Conservation (phyloP, 2,888 invertebrate species). For the Deroplatys truncata region DNA sequence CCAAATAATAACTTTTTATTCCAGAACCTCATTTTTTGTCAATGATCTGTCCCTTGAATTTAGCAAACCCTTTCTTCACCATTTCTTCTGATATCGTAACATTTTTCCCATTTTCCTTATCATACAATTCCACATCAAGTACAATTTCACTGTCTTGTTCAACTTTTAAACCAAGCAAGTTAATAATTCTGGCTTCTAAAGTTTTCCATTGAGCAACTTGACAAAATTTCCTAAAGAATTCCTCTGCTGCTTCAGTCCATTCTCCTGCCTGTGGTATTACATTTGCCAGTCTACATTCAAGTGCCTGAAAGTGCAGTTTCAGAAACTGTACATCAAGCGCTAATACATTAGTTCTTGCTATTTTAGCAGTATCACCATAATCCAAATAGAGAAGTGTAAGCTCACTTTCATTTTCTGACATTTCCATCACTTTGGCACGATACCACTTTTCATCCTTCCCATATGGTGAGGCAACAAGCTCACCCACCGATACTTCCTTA, state of each 20-base stretch:
- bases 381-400: slow-evolving; percentile 79
- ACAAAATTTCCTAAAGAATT: neutral
- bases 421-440: slow-evolving; percentile 64
- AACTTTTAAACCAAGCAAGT: neutral
- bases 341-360: slow-evolving; percentile 61
- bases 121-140: neutral
- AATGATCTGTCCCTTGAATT: neutral
- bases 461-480: slow-evolving; percentile 83
- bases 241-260: neutral
- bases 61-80: neutral
- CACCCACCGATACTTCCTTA: slow-evolving; percentile 55
- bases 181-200: neutral
- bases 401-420: slow-evolving; percentile 54
- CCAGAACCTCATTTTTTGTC: too few relatives aligned
- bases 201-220: neutral
- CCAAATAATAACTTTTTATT: too few relatives aligned
- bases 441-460: slow-evolving; percentile 81
- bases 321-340: slow-evolving; percentile 73
- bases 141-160: neutral
- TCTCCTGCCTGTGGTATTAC: slow-evolving; percentile 43
- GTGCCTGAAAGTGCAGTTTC: slow-evolving; percentile 72
- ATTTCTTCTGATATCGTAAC: neutral
- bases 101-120: neutral
- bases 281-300: slow-evolving; percentile 79
- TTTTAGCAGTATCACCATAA: slow-evolving; percentile 77